Percentiles rank a stretch among this genome's conserved stretches.
phyloP scores from a whole-genome alignment of 2,888 invertebrate species.

The Urechis unicinctus region DNA sequence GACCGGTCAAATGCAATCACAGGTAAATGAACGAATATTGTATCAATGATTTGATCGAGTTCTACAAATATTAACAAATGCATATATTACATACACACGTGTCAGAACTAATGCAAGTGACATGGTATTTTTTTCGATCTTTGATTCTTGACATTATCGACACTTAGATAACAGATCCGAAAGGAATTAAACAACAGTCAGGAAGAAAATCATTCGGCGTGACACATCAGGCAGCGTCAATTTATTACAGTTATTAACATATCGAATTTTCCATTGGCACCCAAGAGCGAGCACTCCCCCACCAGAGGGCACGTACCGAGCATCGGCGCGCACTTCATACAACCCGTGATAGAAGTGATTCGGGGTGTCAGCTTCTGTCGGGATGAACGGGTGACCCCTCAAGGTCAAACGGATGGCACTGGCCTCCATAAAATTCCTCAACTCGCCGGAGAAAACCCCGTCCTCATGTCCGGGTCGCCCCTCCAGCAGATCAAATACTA shows the following conservation, averaged over 20 bases:
- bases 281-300: not conserved
- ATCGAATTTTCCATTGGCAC: not conserved
- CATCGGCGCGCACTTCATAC: constrained; percentile 12
- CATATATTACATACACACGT: not conserved
- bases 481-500: constrained; percentile 11
- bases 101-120: not conserved
- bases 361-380: not conserved
- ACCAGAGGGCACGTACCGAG: constrained; percentile 10
- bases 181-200: too few relatives aligned
- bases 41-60: too few relatives aligned
- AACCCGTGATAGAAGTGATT: constrained; percentile 17
- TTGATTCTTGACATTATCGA: too few relatives aligned
- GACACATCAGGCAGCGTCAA: too few relatives aligned
- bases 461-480: constrained; percentile 9
- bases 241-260: too few relatives aligned
- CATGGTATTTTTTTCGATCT: too few relatives aligned
- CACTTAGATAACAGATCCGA: too few relatives aligned
- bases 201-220: too few relatives aligned
- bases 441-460: not conserved
- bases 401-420: constrained; percentile 6
- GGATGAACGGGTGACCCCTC: constrained; percentile 7
- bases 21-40: too few relatives aligned
- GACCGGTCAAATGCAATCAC: too few relatives aligned
- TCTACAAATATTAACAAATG: too few relatives aligned
- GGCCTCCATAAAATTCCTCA: constrained; percentile 12